Conservation (phyloP, 1,140 invertebrate genomes). For the Dendrolimus kikuchii region DNA sequence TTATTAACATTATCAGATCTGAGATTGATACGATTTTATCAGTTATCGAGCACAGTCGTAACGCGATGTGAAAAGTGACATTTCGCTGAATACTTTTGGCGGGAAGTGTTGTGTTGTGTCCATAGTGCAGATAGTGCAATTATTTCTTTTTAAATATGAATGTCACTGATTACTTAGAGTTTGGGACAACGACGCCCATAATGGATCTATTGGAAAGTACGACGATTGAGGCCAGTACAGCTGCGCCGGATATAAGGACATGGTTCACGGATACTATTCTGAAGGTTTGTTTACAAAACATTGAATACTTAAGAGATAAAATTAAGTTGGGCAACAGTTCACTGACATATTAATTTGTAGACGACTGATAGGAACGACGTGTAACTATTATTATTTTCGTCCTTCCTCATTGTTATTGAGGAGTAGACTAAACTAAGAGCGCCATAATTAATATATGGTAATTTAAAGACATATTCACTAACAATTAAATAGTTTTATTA, state of each 20-base stretch:
- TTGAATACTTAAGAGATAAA: background rate
- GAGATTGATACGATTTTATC: constrained; percentile 32
- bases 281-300: constrained; percentile 33
- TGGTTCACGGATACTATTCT: constrained; percentile 41
- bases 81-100: constrained; percentile 19
- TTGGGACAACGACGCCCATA: constrained; percentile 11
- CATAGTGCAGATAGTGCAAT: constrained; percentile 4
- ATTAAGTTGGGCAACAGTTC: constrained; percentile 9
- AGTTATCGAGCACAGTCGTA: constrained; percentile 18
- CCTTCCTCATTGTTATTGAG: too few relatives aligned
- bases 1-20: constrained; percentile 36
- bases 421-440: too few relatives aligned
- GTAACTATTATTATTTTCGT: too few relatives aligned
- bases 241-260: constrained; percentile 25
- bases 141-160: constrained; percentile 37
- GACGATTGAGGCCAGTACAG: constrained; percentile 19
- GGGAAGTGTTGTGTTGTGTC: constrained; percentile 9
- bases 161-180: constrained; percentile 27
- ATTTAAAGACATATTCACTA: too few relatives aligned
- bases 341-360: background rate
- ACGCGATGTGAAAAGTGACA: constrained; percentile 14
- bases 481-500: too few relatives aligned
- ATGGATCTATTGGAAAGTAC: constrained; percentile 23
- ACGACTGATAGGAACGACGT: too few relatives aligned
- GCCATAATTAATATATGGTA: too few relatives aligned